Conservation (phyloP, 2,113 vertebrate species). For the Todiramphus chloris region DNA sequence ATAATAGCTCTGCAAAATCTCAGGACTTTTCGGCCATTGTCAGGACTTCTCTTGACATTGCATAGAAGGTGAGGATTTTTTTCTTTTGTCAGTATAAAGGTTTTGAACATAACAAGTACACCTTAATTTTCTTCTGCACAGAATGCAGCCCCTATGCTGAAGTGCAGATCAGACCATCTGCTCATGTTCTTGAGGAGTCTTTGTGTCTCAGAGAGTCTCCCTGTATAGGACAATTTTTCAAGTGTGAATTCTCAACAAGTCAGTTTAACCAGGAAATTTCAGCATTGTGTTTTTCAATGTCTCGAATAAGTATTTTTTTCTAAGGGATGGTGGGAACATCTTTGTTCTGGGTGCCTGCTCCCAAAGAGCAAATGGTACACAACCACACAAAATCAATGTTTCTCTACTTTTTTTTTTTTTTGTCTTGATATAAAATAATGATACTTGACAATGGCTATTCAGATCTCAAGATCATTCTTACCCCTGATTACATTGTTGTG, state of each 20-base stretch:
- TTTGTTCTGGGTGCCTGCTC: not conserved
- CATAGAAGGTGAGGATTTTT: not conserved
- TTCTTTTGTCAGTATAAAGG: not conserved
- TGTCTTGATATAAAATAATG: not conserved
- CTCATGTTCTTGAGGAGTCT: not conserved
- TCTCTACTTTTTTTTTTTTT: not conserved
- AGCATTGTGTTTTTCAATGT: not conserved
- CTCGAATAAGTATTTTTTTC: not conserved
- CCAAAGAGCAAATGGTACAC: not conserved
- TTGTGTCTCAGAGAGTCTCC: not conserved
- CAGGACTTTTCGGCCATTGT: not conserved
- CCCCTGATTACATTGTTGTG: not conserved
- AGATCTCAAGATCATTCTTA: not conserved
- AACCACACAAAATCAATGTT: not conserved
- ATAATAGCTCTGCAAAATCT: not conserved
- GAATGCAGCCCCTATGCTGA: not conserved
- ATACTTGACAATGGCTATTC: not conserved
- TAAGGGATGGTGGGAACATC: not conserved
- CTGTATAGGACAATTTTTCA: not conserved
- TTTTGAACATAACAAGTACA: not conserved
- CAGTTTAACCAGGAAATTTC: not conserved
- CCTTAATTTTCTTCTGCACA: not conserved
- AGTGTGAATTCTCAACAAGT: not conserved
- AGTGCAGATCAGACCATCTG: not conserved
- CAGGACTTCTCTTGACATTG: not conserved